phyloP scores from a whole-genome alignment of 2,797 vertebrate species.

The Lithobates pipiens region DNA sequence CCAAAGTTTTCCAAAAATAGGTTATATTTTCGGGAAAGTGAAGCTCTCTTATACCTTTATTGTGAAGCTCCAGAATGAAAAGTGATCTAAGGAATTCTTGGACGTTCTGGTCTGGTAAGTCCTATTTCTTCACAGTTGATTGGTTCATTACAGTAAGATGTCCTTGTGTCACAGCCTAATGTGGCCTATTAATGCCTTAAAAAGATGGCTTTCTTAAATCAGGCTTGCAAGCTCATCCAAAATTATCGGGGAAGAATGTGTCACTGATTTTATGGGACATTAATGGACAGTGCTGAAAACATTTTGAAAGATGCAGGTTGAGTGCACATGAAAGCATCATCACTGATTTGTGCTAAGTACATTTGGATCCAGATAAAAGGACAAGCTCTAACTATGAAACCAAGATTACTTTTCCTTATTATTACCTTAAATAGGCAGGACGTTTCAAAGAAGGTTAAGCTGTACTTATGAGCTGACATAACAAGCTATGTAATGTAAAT shows the following conservation, averaged over 20 bases:
- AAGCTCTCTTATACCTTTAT: too few relatives aligned
- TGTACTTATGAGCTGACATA: constrained; percentile 35
- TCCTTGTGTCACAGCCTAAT: too few relatives aligned
- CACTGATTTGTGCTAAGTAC: constrained; percentile 52
- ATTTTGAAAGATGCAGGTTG: constrained; percentile 39
- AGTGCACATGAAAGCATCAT: constrained; percentile 54
- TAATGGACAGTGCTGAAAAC: constrained; percentile 48
- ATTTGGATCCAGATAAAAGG: constrained; percentile 56
- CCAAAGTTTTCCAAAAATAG: too few relatives aligned
- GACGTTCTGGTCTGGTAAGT: too few relatives aligned
- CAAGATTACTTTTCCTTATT: constrained; percentile 50
- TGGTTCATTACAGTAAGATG: too few relatives aligned
- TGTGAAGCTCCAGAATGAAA: too few relatives aligned
- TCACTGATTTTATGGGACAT: constrained; percentile 52
- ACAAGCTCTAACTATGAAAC: constrained; percentile 9
- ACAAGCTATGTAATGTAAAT: constrained; percentile 14
- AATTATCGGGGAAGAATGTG: constrained; percentile 29
- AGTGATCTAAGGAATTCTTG: too few relatives aligned
- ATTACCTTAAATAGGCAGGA: constrained; percentile 56
- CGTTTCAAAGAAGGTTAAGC: constrained; percentile 23
- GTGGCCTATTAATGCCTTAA: background rate
- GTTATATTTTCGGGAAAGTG: too few relatives aligned
- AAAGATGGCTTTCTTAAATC: background rate
- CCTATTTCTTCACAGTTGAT: too few relatives aligned
- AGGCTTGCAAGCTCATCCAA: constrained; percentile 18